Evolutionary conservation across 1,140 invertebrate genomes (phyloP).

Genomic region (Bombus superbus): DNA sequence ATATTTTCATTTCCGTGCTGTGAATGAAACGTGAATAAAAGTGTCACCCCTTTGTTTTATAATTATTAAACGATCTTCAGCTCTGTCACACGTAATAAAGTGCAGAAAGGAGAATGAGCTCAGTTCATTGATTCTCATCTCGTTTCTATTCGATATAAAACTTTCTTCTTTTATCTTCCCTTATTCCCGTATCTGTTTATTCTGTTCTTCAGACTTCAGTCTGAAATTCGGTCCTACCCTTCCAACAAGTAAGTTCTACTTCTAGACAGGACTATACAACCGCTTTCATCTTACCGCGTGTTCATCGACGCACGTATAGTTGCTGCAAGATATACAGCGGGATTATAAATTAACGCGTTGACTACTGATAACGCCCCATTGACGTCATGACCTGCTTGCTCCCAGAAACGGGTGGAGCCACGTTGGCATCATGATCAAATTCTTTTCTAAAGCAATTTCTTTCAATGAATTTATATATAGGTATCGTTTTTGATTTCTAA

Average conservation of each 20-base stretch:
- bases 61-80: not conserved
- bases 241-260: not conserved
- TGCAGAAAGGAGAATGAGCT: not conserved
- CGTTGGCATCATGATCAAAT: no score
- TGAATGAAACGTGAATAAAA: not conserved
- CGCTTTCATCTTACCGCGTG: conserved; percentile 26
- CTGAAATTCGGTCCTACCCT: not conserved
- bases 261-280: no score
- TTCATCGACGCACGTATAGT: not conserved
- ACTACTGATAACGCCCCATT: no score
- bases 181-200: not conserved
- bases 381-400: no score
- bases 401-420: no score
- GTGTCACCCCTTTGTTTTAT: not conserved
- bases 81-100: not conserved
- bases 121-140: not conserved
- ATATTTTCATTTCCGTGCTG: not conserved
- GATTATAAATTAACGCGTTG: not conserved
- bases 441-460: no score
- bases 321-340: not conserved
- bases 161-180: not conserved
- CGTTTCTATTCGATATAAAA: not conserved
- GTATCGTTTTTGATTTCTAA: no score
- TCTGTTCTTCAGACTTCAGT: not conserved
- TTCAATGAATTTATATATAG: no score